Evolutionary conservation across 2,888 invertebrate species (phyloP).

Genomic region (Sminthurinus aureus): DNA sequence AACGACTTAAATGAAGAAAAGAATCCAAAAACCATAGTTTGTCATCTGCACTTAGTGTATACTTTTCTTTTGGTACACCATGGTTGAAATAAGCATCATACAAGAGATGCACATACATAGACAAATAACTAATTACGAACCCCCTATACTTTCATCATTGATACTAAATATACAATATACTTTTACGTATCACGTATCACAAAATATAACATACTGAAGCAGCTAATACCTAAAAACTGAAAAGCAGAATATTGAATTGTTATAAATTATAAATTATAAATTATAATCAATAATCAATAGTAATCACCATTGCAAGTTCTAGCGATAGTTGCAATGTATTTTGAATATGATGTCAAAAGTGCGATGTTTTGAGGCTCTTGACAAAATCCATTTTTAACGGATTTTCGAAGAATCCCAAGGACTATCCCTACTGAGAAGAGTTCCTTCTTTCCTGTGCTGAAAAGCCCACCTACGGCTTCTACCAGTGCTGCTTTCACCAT

Average conservation of each 20-base stretch:
- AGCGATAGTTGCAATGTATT: slow-evolving; percentile 48
- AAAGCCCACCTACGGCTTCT: slow-evolving; percentile 37
- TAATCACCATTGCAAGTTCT: slow-evolving; percentile 5
- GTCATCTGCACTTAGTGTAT: slow-evolving; percentile 40
- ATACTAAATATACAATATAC: too few species aligned
- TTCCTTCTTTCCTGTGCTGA: slow-evolving; percentile 35
- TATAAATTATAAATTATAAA: too few species aligned
- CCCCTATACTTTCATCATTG: too few species aligned
- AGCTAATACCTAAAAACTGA: too few species aligned
- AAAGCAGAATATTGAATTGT: not conserved
- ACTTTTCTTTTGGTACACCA: too few species aligned
- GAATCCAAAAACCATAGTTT: slow-evolving; percentile 58
- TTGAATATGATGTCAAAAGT: slow-evolving; percentile 48
- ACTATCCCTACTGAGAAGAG: slow-evolving; percentile 37
- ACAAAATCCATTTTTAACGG: slow-evolving; percentile 51
- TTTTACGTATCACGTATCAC: too few species aligned
- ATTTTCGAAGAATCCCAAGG: slow-evolving; percentile 48
- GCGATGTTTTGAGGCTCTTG: slow-evolving; percentile 39
- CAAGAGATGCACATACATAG: too few species aligned
- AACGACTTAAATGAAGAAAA: slow-evolving; percentile 47
- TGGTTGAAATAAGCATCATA: too few species aligned
- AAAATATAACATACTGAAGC: too few species aligned
- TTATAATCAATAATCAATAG: too few species aligned
- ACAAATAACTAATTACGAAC: slow-evolving; percentile 7
- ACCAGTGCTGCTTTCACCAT: slow-evolving; percentile 9